These are phyloP conservation scores for Chirona hameri DNA, from an alignment of 2,888 invertebrate species.

Conservation along the genomic window DNA sequence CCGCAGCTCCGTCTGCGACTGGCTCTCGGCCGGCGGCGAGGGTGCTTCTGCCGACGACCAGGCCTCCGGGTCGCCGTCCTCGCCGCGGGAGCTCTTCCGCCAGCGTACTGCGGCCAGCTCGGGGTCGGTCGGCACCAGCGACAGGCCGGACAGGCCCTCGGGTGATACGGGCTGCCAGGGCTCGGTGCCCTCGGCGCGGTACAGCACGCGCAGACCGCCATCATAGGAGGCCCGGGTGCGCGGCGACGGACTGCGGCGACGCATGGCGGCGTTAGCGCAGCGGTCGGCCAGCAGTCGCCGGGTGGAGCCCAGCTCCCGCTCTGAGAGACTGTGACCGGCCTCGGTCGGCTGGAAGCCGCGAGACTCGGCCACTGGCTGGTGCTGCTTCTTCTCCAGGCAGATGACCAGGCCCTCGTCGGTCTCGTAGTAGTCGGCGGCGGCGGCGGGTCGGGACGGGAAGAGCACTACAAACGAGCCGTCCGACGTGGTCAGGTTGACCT, in stretches of 20 bases:
- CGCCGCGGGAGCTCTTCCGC: constrained; percentile 10
- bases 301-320: background rate
- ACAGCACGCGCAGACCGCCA: background rate
- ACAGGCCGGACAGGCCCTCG: background rate
- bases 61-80: constrained; percentile 14
- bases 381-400: background rate
- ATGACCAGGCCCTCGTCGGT: background rate
- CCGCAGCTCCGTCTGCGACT: constrained; percentile 1
- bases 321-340: background rate
- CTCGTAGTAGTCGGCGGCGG: background rate
- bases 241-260: constrained; percentile 7
- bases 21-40: background rate
- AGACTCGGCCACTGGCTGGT: background rate
- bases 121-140: background rate
- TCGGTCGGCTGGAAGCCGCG: constrained; percentile 24
- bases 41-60: background rate
- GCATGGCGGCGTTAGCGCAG: background rate
- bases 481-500: background rate
- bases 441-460: background rate
- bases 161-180: constrained; percentile 4
- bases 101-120: constrained; percentile 22
- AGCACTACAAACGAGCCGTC: constrained; percentile 6
- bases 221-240: background rate
- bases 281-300: background rate
- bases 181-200: background rate